Base-by-base conservation (phyloP, 2,797 vertebrate species). In the Leuciscus waleckii region DNA sequence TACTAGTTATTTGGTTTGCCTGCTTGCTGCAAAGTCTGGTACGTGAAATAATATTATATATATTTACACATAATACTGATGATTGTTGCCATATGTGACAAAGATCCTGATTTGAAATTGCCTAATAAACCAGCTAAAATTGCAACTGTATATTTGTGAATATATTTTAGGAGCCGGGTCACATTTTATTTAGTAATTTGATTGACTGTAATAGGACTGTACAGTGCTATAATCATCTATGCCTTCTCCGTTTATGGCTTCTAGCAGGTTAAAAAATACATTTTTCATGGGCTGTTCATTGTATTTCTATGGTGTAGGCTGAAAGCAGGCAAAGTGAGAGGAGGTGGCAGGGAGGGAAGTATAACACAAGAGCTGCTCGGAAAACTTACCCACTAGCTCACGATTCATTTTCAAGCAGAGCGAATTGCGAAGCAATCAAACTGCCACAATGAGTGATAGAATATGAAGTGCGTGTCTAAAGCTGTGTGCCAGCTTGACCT, bases 331-430 rank as follows among this genome's bases (percentile, higher is more conserved):
- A 76, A 76, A 77, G 74, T 17, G 35, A 58, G 51, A n/a, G 29
- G 70, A 5, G 32, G 65, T 19, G 46, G 46, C 19, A 17, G 71
- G 71, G 21, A 56, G 19, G 74, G 32, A 56, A n/a, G 21, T 9
- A 5, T n/a, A n/a, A 56, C 49, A 37, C 73, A 58, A 13, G 13
- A 58, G 32, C 75, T 39, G 35, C 35, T n/a, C 4, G 2, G 3
- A 39, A 41, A 77, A 58, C 35, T 58, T 77, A 58, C 13, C 35
- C 74, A 58, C 13, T 39, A 39, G 14, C 4, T 58, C 35, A 77
- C 13, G 54, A 58, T 58, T 77, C 35, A 77, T 77, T 58, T 77
- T 39, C 32, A 77, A 58, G 54, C 75, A 26, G 75, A 77, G 35
- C 35, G 13, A 35, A 39, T 13, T 43, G 51, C 23, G 4, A 7